Base-by-base conservation (phyloP, 2,113 vertebrate genomes). In the Erythrocercus mccallii region DNA sequence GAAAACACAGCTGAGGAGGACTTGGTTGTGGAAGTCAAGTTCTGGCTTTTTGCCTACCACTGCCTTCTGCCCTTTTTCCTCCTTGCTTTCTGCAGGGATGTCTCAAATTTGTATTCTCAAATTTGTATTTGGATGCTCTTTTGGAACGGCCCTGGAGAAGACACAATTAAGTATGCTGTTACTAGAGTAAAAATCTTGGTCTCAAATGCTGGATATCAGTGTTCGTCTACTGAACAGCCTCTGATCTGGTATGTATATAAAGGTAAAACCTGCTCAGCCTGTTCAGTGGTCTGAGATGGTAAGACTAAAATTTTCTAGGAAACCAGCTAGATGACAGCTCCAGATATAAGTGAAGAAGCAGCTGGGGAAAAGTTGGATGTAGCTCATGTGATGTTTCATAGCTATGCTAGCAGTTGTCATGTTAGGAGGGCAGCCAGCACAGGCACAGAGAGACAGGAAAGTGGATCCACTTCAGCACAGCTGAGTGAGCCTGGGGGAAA, bases 71-170 rank as follows among this genome's bases (percentile, higher is more conserved):
- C 33, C 60, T 86, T 80, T 86, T 73, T 54, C 31, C 27, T 92
- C 60, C 79, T 90, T 65, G 68, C 35, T 81, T 94, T 95, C 79
- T 92, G 56, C 82, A 95, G 95, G 51, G 38, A 35, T 66, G 18
- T 73, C 54, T 95, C 42, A 42, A 48, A 44, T 62, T 6, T 22
- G 33, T 33, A 8, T 38, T 82, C 37, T 85, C 28, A 45, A 22
- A 62, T 72, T 56, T 56, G 24, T 48, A 17, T 35, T 65, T 58
- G 42, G 58, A 62, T 74, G 27, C 68, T 70, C 40, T 81, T 30
- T 33, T 73, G 60, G 69, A 81, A 60, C 27, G 16, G 30, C 25
- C 19, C 19, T 27, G 76, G 65, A 83, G 82, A 90, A 88, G 51
- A 7, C 5, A 42, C 5, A 42, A 35, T 71, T 77, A 66, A 70